Base-by-base conservation (phyloP, 2,113 vertebrate species). In the Candoia aspera region DNA sequence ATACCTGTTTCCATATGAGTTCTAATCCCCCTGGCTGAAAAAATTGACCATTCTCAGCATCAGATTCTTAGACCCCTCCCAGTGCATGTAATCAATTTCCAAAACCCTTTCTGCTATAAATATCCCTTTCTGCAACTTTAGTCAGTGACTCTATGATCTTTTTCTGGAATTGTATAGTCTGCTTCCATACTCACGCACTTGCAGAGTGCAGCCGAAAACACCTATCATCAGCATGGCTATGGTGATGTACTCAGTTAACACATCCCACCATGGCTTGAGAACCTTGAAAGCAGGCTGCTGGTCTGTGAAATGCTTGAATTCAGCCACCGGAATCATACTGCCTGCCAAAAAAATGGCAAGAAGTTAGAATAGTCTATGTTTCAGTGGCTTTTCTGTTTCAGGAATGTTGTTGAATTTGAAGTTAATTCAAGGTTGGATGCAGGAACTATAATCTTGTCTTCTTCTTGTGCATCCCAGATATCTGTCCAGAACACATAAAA, bases 211-310 rank as follows among this genome's bases (percentile, higher is more conserved):
- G 42, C 98, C 98, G 19, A 99, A 99, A 89, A 99, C 98, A 33
- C 98, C 98, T 1, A 99, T 98, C 98, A 99, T 99, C 49, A 99
- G 97, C 98, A 99, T 99, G 53, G 97, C 97, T 5, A 98, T 84
- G 0, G 98, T 98, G 93, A 99, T 96, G 93, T 99, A 99, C 94
- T 99, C 98, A 0, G 98, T 98, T 95, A 99, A 97, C 26, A 99
- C 98, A 5, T 99, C 98, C 98, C 98, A 99, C 98, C 98, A 99
- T 4, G 98, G 98, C 89, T 99, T 99, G 86, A 99, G 98, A 59
- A 99, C 97, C 91, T 98, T 98, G 91, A 98, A 98, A 86, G 98
- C 97, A 0, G 98, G 95, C 96, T 98, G 98, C 93, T 97, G 97
- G 60, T 98, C 98, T 0, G 97, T 96, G 84, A 99, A 97, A 94